Conservation (phyloP, 2,797 vertebrate species). For the Crypturellus tataupa region DNA sequence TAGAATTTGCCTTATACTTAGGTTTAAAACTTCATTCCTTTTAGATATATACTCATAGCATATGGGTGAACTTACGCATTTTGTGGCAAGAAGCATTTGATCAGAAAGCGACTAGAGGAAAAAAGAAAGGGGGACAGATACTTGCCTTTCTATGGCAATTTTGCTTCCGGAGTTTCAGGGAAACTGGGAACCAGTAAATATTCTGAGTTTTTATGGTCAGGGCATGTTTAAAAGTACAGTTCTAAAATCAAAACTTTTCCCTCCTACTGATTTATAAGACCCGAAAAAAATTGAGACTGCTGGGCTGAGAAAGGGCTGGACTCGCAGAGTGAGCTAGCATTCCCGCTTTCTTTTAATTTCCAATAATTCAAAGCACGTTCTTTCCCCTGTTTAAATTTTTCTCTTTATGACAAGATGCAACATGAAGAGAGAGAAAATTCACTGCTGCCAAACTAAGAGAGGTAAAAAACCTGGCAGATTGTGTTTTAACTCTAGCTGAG, state of each 20-base stretch:
- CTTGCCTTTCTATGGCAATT: constrained; percentile 30
- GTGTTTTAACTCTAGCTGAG: constrained; percentile 52
- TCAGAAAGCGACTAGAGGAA: not conserved
- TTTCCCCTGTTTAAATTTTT: constrained; percentile 41
- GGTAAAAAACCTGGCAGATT: constrained; percentile 6
- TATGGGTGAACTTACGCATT: not conserved
- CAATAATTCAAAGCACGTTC: constrained; percentile 60
- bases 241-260: constrained; percentile 9
- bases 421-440: constrained; percentile 57
- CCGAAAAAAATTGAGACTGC: constrained; percentile 3
- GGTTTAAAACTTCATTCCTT: not conserved
- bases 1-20: not conserved
- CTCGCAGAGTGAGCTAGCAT: not conserved
- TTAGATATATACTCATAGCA: not conserved
- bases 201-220: not conserved
- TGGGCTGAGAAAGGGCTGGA: constrained; percentile 26
- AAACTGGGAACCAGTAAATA: not conserved
- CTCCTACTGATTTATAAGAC: constrained; percentile 20
- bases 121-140: not conserved
- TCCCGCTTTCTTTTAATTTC: constrained; percentile 24
- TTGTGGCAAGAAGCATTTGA: not conserved
- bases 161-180: not conserved
- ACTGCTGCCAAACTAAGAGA: constrained; percentile 19
- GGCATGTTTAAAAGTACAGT: constrained; percentile 31
- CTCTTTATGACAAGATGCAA: constrained; percentile 48